These are phyloP conservation scores for Hydrolagus colliei DNA, from an alignment of 2,797 vertebrate species.

Conservation along the genomic window DNA sequence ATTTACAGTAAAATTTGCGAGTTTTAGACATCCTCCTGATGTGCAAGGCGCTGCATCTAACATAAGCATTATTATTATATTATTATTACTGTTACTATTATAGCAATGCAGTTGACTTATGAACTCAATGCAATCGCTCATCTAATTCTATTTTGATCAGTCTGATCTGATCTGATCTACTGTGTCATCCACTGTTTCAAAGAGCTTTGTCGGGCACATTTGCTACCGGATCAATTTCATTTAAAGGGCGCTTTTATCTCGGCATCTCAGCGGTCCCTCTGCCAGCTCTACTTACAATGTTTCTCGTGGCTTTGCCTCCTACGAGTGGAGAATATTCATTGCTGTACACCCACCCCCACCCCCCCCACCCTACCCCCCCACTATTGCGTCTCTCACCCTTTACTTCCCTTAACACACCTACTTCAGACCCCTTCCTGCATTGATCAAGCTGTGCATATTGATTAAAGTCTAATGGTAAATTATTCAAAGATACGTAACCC, in stretches of 20 bases:
- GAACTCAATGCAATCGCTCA: neutral
- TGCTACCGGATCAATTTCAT: conserved; percentile 7
- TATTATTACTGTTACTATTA: too few species aligned
- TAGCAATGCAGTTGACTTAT: neutral
- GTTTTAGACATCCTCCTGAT: too few species aligned
- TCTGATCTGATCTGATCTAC: neutral
- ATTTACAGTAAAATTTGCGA: too few species aligned
- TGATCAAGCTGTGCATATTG: neutral
- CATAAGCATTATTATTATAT: too few species aligned
- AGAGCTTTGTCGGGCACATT: neutral
- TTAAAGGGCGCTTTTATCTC: neutral
- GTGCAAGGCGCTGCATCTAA: too few species aligned
- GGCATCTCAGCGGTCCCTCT: too few species aligned
- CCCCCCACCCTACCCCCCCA: too few species aligned
- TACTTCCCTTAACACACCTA: neutral
- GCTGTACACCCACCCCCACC: too few species aligned
- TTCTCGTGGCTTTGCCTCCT: too few species aligned
- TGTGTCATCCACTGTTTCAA: neutral
- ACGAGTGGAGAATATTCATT: too few species aligned
- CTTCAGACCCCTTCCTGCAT: neutral
- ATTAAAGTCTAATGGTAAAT: neutral
- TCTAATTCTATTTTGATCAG: neutral
- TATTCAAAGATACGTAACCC: neutral
- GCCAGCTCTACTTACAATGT: too few species aligned
- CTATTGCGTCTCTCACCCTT: too few species aligned